phyloP scores from a whole-genome alignment of 2,797 vertebrate species.

The Myioborus miniatus region DNA sequence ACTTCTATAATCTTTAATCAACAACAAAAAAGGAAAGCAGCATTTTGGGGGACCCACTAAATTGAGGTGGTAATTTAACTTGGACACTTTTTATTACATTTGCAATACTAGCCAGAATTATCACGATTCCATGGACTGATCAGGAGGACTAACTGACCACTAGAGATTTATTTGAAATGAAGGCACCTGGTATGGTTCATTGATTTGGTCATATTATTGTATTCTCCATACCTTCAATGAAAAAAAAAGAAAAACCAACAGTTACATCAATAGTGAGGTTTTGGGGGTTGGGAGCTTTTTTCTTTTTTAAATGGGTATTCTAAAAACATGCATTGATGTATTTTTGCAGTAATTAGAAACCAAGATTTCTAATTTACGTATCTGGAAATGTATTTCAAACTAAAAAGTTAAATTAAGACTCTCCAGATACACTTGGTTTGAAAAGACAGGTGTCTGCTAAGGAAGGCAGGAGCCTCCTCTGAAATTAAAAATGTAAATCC shows the following conservation, averaged over 20 bases:
- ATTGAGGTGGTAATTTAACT: not conserved
- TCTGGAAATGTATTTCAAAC: not conserved
- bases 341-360: not conserved
- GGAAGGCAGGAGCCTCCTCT: not conserved
- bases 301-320: not conserved
- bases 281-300: accelerated
- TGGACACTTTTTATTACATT: not conserved
- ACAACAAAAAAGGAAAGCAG: not conserved
- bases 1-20: not conserved
- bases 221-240: not conserved
- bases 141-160: not conserved
- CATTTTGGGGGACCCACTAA: not conserved
- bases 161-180: not conserved
- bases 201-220: not conserved
- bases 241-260: not conserved
- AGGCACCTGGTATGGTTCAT: not conserved
- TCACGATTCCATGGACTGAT: not conserved
- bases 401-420: not conserved
- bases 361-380: not conserved
- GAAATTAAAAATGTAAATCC: not conserved
- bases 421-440: not conserved
- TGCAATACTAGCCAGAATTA: not conserved
- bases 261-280: not conserved
- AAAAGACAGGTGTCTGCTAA: not conserved
- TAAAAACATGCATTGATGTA: not conserved